These are phyloP conservation scores for Lota lota DNA, from an alignment of 2,113 vertebrate genomes.

Conservation along the genomic window DNA sequence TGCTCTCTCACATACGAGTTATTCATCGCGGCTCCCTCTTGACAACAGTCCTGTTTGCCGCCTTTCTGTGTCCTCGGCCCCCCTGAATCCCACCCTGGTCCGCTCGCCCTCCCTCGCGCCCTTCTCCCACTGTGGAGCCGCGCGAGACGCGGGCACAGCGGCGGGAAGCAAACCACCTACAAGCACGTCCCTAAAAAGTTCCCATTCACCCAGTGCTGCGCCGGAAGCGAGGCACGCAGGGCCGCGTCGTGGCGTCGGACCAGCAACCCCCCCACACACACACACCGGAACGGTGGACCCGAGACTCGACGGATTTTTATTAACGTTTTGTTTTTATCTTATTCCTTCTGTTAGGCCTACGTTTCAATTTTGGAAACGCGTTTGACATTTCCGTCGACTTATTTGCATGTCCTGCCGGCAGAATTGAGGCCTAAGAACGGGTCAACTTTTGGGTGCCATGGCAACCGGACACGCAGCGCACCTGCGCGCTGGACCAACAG, in stretches of 20 bases:
- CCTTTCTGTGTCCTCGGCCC: background rate
- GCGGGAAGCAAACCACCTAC: slow-evolving; percentile 71
- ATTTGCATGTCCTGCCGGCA: no score
- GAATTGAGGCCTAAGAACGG: background rate
- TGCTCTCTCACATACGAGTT: no score
- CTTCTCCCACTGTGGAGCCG: slow-evolving; percentile 69
- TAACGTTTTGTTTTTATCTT: background rate
- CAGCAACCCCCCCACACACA: no score
- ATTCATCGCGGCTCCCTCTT: no score
- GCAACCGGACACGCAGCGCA: slow-evolving; percentile 7
- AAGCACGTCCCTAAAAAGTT: slow-evolving; percentile 61
- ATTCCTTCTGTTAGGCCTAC: background rate
- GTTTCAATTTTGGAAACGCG: no score
- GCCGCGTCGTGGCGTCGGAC: slow-evolving; percentile 36
- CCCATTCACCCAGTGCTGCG: slow-evolving; percentile 45
- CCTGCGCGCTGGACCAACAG: slow-evolving; percentile 13
- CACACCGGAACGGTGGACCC: slow-evolving; percentile 8
- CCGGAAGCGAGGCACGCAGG: slow-evolving; percentile 53
- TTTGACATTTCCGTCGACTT: no score
- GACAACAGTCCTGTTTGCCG: background rate
- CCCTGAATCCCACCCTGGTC: background rate
- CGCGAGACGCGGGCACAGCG: slow-evolving; percentile 70
- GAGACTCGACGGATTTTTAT: slow-evolving; percentile 28
- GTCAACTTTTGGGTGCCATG: slow-evolving; percentile 1
- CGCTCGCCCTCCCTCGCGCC: slow-evolving; percentile 34